These are phyloP conservation scores for Taurulus bubalis DNA, from an alignment of 2,113 vertebrate genomes.

Conservation along the genomic window DNA sequence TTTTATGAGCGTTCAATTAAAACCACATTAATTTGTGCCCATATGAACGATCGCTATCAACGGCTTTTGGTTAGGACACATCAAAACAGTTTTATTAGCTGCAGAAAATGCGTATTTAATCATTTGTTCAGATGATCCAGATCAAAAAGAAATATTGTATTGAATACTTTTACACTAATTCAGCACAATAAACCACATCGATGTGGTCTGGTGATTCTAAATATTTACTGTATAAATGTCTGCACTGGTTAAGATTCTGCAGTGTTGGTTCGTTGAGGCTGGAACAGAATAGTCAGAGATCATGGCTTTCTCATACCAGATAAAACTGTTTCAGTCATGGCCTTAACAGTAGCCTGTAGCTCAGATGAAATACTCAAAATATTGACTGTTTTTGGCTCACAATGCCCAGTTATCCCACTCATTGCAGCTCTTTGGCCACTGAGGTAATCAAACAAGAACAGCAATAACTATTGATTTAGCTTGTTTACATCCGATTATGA, in stretches of 20 bases:
- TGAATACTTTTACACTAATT: not conserved
- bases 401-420: conserved; percentile 55
- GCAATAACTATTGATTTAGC: conserved; percentile 58
- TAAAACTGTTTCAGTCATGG: conserved; percentile 33
- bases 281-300: conserved; percentile 15
- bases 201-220: not conserved
- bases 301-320: conserved; percentile 19
- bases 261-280: conserved; percentile 23
- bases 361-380: conserved; percentile 43
- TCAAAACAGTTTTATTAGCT: not conserved
- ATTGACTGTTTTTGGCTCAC: conserved; percentile 51
- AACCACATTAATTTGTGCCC: conserved; percentile 15
- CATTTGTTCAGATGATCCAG: not conserved
- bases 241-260: conserved; percentile 1
- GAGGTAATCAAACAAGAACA: conserved; percentile 53
- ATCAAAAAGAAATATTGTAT: not conserved
- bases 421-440: conserved; percentile 31
- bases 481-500: conserved; percentile 46
- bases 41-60: not conserved
- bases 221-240: conserved; percentile 9
- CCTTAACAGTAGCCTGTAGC: conserved; percentile 48
- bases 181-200: not conserved
- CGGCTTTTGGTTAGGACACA: not conserved
- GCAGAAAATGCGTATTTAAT: not conserved
- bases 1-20: conserved; percentile 3